A percentile compares a stretch with the other conserved stretches of the same genome.
These are phyloP conservation scores for Cyclina sinensis DNA, from an alignment of 1,140 invertebrate species.

Conservation along the genomic window DNA sequence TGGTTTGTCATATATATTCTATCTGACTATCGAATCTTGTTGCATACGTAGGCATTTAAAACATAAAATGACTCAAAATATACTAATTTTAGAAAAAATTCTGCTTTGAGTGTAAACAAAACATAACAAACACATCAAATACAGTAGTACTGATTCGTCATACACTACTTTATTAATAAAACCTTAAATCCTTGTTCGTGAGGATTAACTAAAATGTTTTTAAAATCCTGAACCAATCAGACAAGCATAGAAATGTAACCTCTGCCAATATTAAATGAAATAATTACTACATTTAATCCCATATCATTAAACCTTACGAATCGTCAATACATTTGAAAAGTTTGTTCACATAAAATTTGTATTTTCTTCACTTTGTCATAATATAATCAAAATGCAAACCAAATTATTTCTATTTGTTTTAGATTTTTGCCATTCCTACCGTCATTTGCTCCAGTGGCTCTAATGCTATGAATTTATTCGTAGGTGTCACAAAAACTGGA, in stretches of 20 bases:
- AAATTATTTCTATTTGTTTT: too few species aligned
- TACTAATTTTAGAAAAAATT: slow-evolving; percentile 1
- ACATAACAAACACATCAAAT: not conserved
- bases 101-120: not conserved
- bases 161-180: not conserved
- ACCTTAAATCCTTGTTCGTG: not conserved
- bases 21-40: not conserved
- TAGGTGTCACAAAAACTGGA: slow-evolving; percentile 26
- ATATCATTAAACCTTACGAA: not conserved
- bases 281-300: not conserved
- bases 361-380: too few species aligned
- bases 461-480: not conserved
- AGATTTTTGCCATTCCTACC: not conserved
- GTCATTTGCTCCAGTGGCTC: not conserved
- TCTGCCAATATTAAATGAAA: not conserved
- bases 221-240: not conserved
- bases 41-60: not conserved
- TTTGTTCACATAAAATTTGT: too few species aligned
- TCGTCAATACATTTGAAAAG: too few species aligned
- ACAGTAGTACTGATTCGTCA: not conserved
- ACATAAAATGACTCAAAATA: not conserved
- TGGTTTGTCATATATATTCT: not conserved
- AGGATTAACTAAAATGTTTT: not conserved
- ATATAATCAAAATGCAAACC: too few species aligned
- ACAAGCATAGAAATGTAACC: not conserved